Evolutionary conservation across 2,113 vertebrate genomes (phyloP).

Genomic region (Equus przewalskii): DNA sequence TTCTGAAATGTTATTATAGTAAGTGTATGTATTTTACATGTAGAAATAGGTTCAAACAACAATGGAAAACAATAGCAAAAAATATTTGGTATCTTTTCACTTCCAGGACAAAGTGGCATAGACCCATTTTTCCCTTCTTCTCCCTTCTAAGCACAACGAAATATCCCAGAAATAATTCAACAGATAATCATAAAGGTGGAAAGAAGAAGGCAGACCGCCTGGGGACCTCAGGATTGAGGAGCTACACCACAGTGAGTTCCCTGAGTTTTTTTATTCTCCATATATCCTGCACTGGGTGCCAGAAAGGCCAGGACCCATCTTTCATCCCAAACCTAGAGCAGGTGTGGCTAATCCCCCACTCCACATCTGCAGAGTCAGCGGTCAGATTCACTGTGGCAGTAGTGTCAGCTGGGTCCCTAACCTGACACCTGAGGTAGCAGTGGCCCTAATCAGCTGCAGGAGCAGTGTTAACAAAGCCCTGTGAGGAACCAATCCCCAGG

Average conservation of each 20-base stretch:
- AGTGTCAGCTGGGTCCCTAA: not conserved
- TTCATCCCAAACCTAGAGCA: not conserved
- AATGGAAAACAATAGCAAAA: not conserved
- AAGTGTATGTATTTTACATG: not conserved
- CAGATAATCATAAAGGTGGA: not conserved
- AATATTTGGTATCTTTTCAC: not conserved
- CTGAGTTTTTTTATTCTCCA: not conserved
- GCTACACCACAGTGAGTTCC: not conserved
- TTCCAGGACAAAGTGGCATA: not conserved
- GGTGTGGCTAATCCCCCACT: not conserved
- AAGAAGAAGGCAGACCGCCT: not conserved
- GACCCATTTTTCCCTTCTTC: not conserved
- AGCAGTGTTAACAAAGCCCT: not conserved
- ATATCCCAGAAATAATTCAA: not conserved
- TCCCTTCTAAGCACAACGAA: not conserved
- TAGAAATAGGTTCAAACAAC: not conserved
- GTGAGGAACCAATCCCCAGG: not conserved
- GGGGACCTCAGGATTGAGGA: not conserved
- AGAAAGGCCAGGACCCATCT: not conserved
- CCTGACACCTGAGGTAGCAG: not conserved
- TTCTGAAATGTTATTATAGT: conserved; percentile 24
- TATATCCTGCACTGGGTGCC: not conserved
- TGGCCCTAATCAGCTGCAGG: not conserved
- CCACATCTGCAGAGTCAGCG: not conserved
- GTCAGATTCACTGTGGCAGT: not conserved